These are phyloP conservation scores for Delichon dasypus DNA, from an alignment of 2,797 vertebrate species.

Conservation along the genomic window DNA sequence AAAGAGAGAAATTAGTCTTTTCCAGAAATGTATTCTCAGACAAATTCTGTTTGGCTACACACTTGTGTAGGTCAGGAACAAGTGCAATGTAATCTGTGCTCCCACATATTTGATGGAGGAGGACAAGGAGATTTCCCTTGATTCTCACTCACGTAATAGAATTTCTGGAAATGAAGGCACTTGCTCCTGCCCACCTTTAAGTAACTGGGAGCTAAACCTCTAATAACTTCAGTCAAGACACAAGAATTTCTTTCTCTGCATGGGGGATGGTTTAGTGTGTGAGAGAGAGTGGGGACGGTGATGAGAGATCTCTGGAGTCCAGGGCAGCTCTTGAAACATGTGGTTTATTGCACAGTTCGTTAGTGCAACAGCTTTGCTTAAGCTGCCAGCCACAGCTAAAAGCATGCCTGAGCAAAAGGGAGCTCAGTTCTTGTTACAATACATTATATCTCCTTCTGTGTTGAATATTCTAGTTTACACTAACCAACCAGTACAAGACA, in stretches of 20 bases:
- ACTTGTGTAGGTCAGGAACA: background rate
- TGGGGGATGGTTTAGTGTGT: background rate
- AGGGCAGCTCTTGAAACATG: too few species aligned
- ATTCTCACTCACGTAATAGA: background rate
- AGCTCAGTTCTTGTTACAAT: too few species aligned
- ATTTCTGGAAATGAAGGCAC: background rate
- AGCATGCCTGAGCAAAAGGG: too few species aligned
- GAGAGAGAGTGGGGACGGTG: too few species aligned
- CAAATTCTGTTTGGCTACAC: background rate
- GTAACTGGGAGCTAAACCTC: background rate
- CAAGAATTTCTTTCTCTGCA: background rate
- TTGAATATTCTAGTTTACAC: too few species aligned
- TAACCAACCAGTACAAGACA: too few species aligned
- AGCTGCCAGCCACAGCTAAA: too few species aligned
- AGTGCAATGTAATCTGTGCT: background rate
- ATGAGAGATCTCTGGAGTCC: too few species aligned
- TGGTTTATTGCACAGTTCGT: too few species aligned
- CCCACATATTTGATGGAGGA: background rate
- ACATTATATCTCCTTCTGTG: too few species aligned
- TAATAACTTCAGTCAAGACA: background rate
- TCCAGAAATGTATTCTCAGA: background rate
- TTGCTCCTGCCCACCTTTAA: background rate
- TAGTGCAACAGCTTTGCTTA: too few species aligned
- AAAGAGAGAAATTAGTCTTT: slow-evolving; percentile 2
- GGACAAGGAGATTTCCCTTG: background rate